Percentiles rank a stretch among this genome's conserved stretches.
Conservation (phyloP, 1,140 invertebrate species). For the Nasonia giraulti region DNA sequence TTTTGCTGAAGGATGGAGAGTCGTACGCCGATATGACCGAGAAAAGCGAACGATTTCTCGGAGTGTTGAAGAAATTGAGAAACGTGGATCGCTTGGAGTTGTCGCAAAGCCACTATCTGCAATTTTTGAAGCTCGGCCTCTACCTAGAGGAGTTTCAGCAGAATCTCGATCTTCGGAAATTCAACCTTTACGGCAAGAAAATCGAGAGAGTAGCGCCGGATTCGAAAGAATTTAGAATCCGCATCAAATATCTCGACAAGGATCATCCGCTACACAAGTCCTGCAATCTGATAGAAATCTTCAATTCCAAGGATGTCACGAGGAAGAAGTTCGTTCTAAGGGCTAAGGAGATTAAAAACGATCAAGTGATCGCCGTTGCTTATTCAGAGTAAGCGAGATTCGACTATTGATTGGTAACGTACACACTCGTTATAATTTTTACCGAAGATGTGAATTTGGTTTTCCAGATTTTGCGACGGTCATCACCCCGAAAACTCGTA, state of each 20-base stretch:
- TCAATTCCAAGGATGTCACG: neutral
- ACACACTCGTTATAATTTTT: neutral
- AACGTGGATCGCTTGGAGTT: conserved; percentile 68
- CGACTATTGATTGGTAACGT: neutral
- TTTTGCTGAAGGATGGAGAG: neutral
- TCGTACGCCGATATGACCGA: neutral
- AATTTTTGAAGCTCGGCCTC: conserved; percentile 20
- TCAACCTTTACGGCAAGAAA: neutral
- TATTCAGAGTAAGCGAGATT: neutral
- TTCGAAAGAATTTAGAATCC: neutral
- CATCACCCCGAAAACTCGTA: neutral
- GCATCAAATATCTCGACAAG: neutral
- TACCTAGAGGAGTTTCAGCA: conserved; percentile 23
- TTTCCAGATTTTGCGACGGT: conserved; percentile 18
- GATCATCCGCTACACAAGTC: conserved; percentile 25
- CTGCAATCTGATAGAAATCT: neutral
- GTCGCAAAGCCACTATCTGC: conserved; percentile 52
- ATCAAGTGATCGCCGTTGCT: neutral
- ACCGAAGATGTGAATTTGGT: neutral
- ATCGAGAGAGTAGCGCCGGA: neutral
- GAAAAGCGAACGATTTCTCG: conserved; percentile 42
- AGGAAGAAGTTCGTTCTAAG: conserved; percentile 21
- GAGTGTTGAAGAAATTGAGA: conserved; percentile 60
- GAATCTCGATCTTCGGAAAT: neutral
- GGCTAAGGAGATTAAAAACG: neutral